Percentiles rank a stretch among this genome's conserved stretches.
Evolutionary conservation across 2,113 vertebrate species (phyloP).

Genomic region (Pelecanoides urinatrix): DNA sequence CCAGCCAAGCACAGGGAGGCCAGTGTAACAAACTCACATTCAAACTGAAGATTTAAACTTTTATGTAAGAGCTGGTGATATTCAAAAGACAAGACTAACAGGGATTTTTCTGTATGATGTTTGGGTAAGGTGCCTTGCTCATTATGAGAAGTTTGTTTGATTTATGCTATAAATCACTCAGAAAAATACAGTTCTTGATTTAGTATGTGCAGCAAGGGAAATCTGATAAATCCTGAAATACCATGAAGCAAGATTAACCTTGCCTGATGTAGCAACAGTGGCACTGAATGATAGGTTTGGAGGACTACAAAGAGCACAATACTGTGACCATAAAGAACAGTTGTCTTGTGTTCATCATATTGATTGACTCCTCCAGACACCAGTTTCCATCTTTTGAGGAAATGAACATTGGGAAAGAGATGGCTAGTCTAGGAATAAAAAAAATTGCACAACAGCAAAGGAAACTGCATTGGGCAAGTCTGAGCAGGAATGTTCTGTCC

Average conservation of each 20-base stretch:
- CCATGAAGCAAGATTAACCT: not conserved
- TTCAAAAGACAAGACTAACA: not conserved
- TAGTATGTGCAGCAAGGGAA: not conserved
- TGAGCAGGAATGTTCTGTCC: not conserved
- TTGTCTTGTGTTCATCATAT: not conserved
- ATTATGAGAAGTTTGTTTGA: too few species aligned
- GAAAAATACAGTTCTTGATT: not conserved
- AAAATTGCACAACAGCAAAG: not conserved
- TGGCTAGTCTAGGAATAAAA: not conserved
- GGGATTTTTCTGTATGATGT: not conserved
- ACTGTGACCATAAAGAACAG: not conserved
- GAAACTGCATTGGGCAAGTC: not conserved
- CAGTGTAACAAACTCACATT: not conserved
- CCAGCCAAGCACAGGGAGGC: not conserved
- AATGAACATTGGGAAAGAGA: not conserved
- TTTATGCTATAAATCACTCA: not conserved
- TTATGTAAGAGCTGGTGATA: not conserved
- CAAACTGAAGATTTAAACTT: not conserved
- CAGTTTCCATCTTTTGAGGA: not conserved
- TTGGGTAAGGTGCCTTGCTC: not conserved
- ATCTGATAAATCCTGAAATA: not conserved
- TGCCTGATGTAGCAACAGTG: not conserved
- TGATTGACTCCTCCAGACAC: not conserved
- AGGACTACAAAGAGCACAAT: not conserved
- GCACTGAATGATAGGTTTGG: not conserved